Conservation (phyloP, 2,797 vertebrate species). For the Pogonophryne albipinna region DNA sequence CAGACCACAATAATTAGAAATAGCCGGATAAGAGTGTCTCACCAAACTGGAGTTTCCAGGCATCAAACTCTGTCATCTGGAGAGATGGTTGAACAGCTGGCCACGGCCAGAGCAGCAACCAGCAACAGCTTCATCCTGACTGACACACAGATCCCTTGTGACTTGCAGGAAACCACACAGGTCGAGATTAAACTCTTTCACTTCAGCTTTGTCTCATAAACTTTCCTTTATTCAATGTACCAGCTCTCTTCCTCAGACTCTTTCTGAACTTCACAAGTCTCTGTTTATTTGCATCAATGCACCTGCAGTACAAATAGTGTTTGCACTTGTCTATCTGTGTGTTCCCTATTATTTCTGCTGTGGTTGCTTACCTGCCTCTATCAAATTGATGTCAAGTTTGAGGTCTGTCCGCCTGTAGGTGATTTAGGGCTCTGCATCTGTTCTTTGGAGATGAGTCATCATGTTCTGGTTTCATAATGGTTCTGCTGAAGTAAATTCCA, state of each 20-base stretch:
- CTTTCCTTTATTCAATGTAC: not conserved
- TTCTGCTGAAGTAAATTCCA: slow-evolving; percentile 28
- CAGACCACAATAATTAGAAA: not conserved
- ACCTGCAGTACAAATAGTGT: slow-evolving; percentile 22
- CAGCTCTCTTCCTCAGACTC: not conserved
- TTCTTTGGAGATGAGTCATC: no score
- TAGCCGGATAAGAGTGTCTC: slow-evolving; percentile 11
- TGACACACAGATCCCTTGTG: slow-evolving; percentile 2
- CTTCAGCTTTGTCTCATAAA: slow-evolving; percentile 28
- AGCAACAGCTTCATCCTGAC: slow-evolving; percentile 83
- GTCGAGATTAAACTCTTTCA: slow-evolving; percentile 25
- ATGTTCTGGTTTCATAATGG: no score
- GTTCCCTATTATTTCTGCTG: slow-evolving; percentile 9
- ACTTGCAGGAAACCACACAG: slow-evolving; percentile 35
- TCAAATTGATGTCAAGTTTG: not conserved
- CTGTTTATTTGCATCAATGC: slow-evolving; percentile 1
- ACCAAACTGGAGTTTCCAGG: slow-evolving; percentile 84
- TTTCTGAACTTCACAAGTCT: not conserved
- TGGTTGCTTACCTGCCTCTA: slow-evolving; percentile 60
- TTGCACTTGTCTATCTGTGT: not conserved
- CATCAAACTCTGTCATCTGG: slow-evolving; percentile 86
- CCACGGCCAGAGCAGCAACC: slow-evolving; percentile 65
- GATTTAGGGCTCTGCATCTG: not conserved
- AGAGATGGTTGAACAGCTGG: slow-evolving; percentile 74
- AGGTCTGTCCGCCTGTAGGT: slow-evolving; percentile 8